These are phyloP conservation scores for Cotesia typhae DNA, from an alignment of 1,140 invertebrate species.

Conservation along the genomic window DNA sequence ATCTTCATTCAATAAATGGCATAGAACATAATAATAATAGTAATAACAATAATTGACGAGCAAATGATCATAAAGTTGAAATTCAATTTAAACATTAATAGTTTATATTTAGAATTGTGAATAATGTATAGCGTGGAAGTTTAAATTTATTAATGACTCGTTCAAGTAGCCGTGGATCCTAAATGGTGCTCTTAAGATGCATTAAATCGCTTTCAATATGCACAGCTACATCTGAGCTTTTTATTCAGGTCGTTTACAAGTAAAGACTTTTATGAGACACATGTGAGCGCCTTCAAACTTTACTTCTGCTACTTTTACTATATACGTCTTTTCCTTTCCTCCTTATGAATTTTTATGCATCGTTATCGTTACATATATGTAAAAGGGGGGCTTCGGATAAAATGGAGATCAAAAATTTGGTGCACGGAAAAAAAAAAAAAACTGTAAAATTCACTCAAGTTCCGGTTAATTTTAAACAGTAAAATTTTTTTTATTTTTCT, in stretches of 20 bases:
- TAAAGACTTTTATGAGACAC: slow-evolving; percentile 24
- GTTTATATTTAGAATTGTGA: no score
- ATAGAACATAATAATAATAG: no score
- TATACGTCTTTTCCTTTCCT: background rate
- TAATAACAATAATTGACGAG: no score
- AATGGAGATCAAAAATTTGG: no score
- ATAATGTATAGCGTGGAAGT: background rate
- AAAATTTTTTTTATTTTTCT: no score
- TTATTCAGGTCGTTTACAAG: slow-evolving; percentile 19
- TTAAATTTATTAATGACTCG: slow-evolving; percentile 6
- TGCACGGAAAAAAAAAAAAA: no score
- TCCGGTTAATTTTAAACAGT: no score
- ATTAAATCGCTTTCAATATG: slow-evolving; percentile 28
- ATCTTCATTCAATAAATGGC: no score
- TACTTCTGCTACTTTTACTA: background rate
- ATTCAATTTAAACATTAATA: no score
- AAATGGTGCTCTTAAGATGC: slow-evolving; percentile 31
- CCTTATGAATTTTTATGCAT: background rate
- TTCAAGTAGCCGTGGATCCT: slow-evolving; percentile 11
- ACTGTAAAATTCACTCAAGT: no score
- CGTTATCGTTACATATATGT: slow-evolving; percentile 2
- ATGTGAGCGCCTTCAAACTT: slow-evolving; percentile 4
- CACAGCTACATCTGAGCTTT: slow-evolving; percentile 30
- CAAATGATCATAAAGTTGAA: background rate
- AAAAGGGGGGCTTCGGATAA: background rate